Percentiles rank a stretch among this genome's conserved stretches.
Evolutionary conservation across 2,797 vertebrate genomes (phyloP).

Genomic region (Tangara arthus): DNA sequence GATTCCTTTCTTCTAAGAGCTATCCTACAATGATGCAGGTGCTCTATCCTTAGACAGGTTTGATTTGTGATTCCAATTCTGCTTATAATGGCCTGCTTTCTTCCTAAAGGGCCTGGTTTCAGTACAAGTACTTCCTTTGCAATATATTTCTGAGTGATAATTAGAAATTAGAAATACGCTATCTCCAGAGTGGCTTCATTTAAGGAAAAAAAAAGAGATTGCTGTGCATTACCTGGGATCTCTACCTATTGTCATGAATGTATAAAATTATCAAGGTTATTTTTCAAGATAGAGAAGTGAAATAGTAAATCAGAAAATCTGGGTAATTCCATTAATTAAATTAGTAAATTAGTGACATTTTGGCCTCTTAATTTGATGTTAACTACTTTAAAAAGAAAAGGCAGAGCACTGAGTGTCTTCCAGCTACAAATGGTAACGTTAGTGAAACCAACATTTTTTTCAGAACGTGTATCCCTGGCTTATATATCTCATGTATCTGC

Average conservation of each 20-base stretch:
- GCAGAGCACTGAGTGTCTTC: background rate
- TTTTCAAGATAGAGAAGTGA: background rate
- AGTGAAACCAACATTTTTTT: background rate
- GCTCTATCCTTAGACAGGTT: background rate
- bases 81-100: background rate
- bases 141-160: background rate
- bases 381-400: background rate
- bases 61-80: background rate
- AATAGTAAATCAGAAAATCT: background rate
- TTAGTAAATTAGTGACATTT: background rate
- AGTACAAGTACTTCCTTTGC: background rate
- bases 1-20: background rate
- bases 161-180: background rate
- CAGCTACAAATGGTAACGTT: background rate
- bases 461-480: background rate
- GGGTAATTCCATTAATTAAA: background rate
- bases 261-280: background rate
- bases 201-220: background rate
- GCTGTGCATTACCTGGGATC: background rate
- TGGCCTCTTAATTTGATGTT: background rate
- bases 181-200: background rate
- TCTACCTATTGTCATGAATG: background rate
- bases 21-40: background rate
- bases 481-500: background rate
- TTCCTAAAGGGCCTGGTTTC: background rate